These are phyloP conservation scores for Ginglymostoma cirratum DNA, from an alignment of 2,113 vertebrate genomes.

Conservation along the genomic window DNA sequence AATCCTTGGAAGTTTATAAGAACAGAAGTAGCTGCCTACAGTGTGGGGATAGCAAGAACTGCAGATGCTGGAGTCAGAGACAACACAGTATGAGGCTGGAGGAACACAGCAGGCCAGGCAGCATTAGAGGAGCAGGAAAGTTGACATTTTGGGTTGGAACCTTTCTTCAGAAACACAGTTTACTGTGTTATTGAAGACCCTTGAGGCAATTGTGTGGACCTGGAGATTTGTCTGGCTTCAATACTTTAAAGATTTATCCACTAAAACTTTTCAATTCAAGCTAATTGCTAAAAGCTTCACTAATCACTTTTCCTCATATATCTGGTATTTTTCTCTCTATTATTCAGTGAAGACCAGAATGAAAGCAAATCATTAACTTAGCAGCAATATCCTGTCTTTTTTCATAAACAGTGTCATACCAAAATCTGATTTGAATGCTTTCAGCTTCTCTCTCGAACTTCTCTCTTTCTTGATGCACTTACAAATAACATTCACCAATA, in stretches of 20 bases:
- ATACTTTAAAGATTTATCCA: background rate
- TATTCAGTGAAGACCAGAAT: background rate
- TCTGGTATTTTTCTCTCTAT: background rate
- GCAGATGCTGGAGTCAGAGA: too few relatives aligned
- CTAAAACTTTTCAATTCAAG: background rate
- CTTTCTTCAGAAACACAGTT: background rate
- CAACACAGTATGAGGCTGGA: too few relatives aligned
- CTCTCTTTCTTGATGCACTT: background rate
- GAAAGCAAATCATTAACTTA: background rate
- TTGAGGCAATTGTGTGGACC: background rate
- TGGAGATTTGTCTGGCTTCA: background rate
- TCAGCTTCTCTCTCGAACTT: background rate
- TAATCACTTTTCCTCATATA: background rate
- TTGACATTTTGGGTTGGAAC: too few relatives aligned
- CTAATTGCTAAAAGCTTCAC: background rate
- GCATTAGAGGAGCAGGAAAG: too few relatives aligned
- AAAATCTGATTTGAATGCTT: background rate
- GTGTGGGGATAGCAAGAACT: too few relatives aligned
- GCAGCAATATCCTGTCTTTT: background rate
- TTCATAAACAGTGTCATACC: background rate
- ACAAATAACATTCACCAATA: background rate
- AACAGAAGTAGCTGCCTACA: background rate
- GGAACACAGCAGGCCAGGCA: too few relatives aligned
- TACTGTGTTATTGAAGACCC: background rate
- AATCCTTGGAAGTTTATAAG: background rate